These are phyloP conservation scores for Nothobranchius furzeri DNA, from an alignment of 2,113 vertebrate genomes.

Conservation along the genomic window DNA sequence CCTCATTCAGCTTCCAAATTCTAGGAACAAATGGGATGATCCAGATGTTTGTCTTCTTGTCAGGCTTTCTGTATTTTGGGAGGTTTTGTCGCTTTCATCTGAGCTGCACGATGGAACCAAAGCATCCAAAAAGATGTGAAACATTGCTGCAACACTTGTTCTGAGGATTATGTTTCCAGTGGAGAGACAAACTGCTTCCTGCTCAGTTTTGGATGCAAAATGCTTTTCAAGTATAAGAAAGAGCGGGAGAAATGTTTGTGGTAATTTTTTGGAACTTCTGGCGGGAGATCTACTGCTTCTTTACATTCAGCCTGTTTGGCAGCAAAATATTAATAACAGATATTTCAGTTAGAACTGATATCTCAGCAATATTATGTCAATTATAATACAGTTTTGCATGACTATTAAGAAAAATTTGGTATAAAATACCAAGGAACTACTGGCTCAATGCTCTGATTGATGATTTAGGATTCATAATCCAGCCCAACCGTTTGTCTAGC, in stretches of 20 bases:
- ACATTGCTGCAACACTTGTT: slow-evolving; percentile 10
- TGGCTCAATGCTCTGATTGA: too few relatives aligned
- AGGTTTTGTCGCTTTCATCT: slow-evolving; percentile 13
- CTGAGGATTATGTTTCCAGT: slow-evolving; percentile 19
- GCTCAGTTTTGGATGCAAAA: slow-evolving; percentile 10
- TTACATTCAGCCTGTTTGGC: too few relatives aligned
- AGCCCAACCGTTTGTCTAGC: too few relatives aligned
- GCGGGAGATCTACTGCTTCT: not conserved
- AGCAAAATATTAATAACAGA: too few relatives aligned
- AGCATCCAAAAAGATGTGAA: slow-evolving; percentile 2
- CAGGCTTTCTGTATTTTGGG: slow-evolving; percentile 15
- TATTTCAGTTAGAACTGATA: not conserved
- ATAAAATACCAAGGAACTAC: too few relatives aligned
- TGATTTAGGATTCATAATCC: too few relatives aligned
- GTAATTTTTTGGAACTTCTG: not conserved
- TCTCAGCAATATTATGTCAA: not conserved
- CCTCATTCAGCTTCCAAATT: not conserved
- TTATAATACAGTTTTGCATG: not conserved
- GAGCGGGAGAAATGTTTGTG: not conserved
- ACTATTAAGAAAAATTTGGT: too few relatives aligned
- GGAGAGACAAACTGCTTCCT: slow-evolving; percentile 27
- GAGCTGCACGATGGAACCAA: not conserved
- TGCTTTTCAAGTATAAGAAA: slow-evolving; percentile 3
- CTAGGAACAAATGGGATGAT: not conserved
- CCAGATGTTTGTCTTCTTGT: slow-evolving; percentile 4